These are phyloP conservation scores for Ridgeia piscesae DNA, from an alignment of 1,140 invertebrate genomes.

Conservation along the genomic window DNA sequence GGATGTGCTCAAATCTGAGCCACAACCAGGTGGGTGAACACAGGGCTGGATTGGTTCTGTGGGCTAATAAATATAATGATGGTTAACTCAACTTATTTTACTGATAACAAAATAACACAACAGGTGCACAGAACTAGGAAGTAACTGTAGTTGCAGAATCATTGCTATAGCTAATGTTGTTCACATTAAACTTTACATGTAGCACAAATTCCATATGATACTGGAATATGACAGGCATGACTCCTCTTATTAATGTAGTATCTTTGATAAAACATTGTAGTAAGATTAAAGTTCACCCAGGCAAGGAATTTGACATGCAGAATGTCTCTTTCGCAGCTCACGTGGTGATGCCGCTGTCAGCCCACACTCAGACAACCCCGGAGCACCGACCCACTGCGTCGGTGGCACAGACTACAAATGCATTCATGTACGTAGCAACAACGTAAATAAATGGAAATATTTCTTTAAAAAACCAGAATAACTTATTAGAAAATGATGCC, in stretches of 20 bases:
- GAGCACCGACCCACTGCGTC: not conserved
- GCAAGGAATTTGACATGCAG: not conserved
- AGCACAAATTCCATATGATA: too few relatives aligned
- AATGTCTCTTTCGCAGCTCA: not conserved
- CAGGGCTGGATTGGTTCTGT: not conserved
- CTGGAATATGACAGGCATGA: too few relatives aligned
- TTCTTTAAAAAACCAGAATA: not conserved
- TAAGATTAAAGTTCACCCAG: not conserved
- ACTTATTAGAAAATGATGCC: not conserved
- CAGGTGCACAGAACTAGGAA: too few relatives aligned
- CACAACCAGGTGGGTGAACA: not conserved
- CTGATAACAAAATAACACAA: too few relatives aligned
- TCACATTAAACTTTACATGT: too few relatives aligned
- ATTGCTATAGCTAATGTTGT: too few relatives aligned
- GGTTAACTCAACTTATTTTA: too few relatives aligned
- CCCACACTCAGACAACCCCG: not conserved
- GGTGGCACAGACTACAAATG: not conserved
- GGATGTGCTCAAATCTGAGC: not conserved
- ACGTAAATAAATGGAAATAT: constrained; percentile 3
- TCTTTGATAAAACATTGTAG: too few relatives aligned
- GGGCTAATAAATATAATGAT: too few relatives aligned
- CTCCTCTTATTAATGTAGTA: too few relatives aligned
- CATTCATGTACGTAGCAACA: constrained; percentile 6
- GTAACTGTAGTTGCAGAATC: too few relatives aligned
- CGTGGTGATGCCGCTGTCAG: not conserved